phyloP scores from a whole-genome alignment of 2,888 invertebrate species.

The Chalcosyrphus nemorum region DNA sequence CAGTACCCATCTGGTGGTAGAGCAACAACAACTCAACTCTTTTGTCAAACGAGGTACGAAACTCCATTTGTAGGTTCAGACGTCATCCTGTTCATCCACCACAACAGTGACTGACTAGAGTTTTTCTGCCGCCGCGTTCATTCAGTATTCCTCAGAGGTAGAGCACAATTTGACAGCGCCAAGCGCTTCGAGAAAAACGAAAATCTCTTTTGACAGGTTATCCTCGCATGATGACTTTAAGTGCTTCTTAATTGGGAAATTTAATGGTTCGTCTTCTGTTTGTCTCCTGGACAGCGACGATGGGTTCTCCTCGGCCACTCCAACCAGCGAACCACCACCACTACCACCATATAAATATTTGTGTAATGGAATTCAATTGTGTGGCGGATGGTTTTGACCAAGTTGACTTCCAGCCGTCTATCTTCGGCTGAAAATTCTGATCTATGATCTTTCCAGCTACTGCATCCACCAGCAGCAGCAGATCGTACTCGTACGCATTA shows the following conservation, averaged over 20 bases:
- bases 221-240: constrained; percentile 71
- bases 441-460: constrained; percentile 72
- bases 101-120: constrained; percentile 20
- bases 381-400: constrained; percentile 71
- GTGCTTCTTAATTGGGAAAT: constrained; percentile 73
- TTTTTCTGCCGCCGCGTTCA: constrained; percentile 34
- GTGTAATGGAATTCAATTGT: constrained; percentile 73
- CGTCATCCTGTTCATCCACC: constrained; percentile 48
- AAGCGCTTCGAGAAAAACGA: constrained; percentile 71
- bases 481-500: constrained; percentile 58
- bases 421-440: constrained; percentile 68
- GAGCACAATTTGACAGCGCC: constrained; percentile 71
- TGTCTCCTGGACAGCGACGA: constrained; percentile 30
- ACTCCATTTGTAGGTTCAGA: constrained; percentile 45
- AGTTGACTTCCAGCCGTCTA: constrained; percentile 67
- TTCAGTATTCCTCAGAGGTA: constrained; percentile 70
- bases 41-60: constrained; percentile 50
- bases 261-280: constrained; percentile 68
- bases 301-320: not conserved
- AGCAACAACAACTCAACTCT: constrained; percentile 44
- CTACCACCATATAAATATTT: constrained; percentile 59
- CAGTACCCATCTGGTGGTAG: constrained; percentile 34
- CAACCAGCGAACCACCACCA: not conserved
- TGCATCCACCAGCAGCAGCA: constrained; percentile 60
- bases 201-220: constrained; percentile 72